Evolutionary conservation across 53 echinoderm and acorn worm species (phyloP), one percentile per base, ranked within the genome.

Genomic region (Echinarachnius parma): DNA sequence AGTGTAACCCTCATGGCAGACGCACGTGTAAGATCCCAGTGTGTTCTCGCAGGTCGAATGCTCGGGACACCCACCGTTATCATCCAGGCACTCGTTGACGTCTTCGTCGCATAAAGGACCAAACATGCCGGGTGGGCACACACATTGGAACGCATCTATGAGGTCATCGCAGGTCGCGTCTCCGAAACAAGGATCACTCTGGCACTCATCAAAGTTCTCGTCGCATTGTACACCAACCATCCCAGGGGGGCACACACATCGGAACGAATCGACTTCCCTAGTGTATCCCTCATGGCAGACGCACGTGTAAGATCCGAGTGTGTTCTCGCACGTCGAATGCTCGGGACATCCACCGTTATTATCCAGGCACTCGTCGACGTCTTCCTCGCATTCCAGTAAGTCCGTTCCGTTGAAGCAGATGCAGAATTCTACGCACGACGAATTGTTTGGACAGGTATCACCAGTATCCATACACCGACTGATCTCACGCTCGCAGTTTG

Each of bases 61-160:
- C 20, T 79, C 56, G 22, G 14, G 5, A 33, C 85, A 85, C 0
- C 58, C 64, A 21, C 30, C 28, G 58, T 77, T 83, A 18, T 55
- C 77, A 58, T n/a, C n/a, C n/a, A n/a, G n/a, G n/a, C 91, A 91
- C 62, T 91, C 91, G 44, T 91, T 69, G 48, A 87, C 62, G 45
- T 87, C 48, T 1, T 79, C 75, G 21, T 76, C 21, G 62, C 91
- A 91, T 27, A 42, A 28, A 27, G 55, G 34, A 34, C 78, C 87
- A 2, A 23, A 44, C 30, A 62, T 87, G 18, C 91, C 91, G 0
- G 76, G 45, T 19, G 55, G 75, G 49, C 91, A 91, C 27, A 34
- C 10, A 55, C 91, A 91, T 26, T 39, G 50, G 37, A 63, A 91
- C 15, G 54, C 20, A 48, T 91, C 79, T 25, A 85, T 29, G 1